Evolutionary conservation across 2,888 invertebrate species (phyloP), one percentile per base, ranked within the genome.

Genomic region (Agonopterix heracliana): DNA sequence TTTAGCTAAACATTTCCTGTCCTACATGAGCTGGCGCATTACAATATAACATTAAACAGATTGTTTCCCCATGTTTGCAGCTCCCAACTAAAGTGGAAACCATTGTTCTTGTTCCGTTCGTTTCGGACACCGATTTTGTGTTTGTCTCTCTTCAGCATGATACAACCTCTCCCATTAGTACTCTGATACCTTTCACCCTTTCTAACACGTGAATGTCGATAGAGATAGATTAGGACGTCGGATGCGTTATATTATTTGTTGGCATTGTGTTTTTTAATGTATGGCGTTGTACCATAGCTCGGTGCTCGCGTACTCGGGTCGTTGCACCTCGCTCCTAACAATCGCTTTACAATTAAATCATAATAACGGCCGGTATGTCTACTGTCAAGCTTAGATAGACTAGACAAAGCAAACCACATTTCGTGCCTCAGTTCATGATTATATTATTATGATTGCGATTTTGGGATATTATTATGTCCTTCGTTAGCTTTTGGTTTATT

Each of bases 81-180:
- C n/a, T 9, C 11, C 9, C 34, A 14, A 8, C 38, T 38, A 36
- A 38, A 45, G 45, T 45, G 44, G 10, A 45, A 45, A 45, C 13
- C 45, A 54, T 71, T 71, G 71, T 68, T 70, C 63, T 54, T 66
- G 69, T 72, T 66, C 63, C 66, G 64, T 63, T 66, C 63, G 64
- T 63, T 68, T 67, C 68, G 67, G 73, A 66, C 56, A 57, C 60
- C 65, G 68, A 56, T 62, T 68, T 58, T 62, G 65, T 66, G 57
- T 59, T 57, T 60, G 57, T 53, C 48, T 50, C 53, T 41, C 48
- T 44, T 49, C 49, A 46, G 55, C 49, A 47, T 46, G 45, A 34
- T 13, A 36, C 48, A 47, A 44, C 34, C 43, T 47, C 45, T 49
- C 46, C 38, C 12, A 44, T 43, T 9, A 9, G 13, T 41, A 41